phyloP scores from a whole-genome alignment of 2,797 vertebrate genomes.

The Hypotaenidia philippensis region DNA sequence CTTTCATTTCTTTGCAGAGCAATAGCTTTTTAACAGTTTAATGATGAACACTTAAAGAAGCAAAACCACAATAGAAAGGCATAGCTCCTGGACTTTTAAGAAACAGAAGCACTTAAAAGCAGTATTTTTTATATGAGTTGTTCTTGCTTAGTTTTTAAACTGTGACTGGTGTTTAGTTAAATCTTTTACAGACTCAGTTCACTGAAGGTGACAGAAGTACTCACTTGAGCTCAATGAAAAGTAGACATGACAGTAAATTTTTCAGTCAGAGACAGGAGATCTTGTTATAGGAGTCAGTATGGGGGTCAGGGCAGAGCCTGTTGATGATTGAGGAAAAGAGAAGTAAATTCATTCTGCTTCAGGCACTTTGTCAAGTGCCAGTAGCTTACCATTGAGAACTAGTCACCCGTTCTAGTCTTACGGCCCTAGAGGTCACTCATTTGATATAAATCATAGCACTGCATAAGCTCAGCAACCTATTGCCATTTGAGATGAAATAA shows the following conservation, averaged over 20 bases:
- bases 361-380: conserved; percentile 99
- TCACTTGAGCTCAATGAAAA: conserved; percentile 96
- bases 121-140: conserved; percentile 37
- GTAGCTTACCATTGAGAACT: conserved; percentile 99
- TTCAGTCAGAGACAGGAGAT: conserved; percentile 97
- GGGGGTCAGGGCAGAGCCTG: conserved; percentile 99
- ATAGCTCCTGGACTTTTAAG: not conserved
- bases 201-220: conserved; percentile 97
- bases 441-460: conserved; percentile 92
- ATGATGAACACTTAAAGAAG: not conserved
- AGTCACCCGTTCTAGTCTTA: conserved; percentile 99
- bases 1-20: not conserved
- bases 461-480: conserved; percentile 87
- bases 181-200: conserved; percentile 81
- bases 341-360: conserved; percentile 99
- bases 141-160: conserved; percentile 72
- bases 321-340: conserved; percentile 99
- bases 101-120: not conserved
- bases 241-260: conserved; percentile 98
- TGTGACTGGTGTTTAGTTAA: conserved; percentile 80
- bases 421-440: conserved; percentile 97
- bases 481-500: conserved; percentile 85
- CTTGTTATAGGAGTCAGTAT: conserved; percentile 99
- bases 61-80: not conserved
- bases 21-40: conserved; percentile 1